Percentiles rank a stretch among this genome's conserved stretches.
Evolutionary conservation across 1,140 invertebrate genomes (phyloP).

Genomic region (Homarus americanus): DNA sequence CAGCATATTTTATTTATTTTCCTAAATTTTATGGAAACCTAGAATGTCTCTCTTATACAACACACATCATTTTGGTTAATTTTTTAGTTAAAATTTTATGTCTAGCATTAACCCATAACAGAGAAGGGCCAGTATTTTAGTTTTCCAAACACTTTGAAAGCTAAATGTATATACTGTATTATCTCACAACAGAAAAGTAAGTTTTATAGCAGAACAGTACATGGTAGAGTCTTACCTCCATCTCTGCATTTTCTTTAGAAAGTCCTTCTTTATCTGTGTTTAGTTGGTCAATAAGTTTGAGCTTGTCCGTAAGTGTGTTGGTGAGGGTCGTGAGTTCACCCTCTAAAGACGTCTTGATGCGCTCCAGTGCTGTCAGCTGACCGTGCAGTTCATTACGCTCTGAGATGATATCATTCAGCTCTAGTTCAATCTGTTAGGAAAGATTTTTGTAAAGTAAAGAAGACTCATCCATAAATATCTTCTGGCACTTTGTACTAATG

Average conservation of each 20-base stretch:
- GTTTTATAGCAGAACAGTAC: too few species aligned
- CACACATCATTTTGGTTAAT: too few species aligned
- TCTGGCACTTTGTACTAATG: too few species aligned
- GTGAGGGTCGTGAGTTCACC: constrained; percentile 60
- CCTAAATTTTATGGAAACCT: too few species aligned
- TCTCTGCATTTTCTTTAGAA: constrained; percentile 70
- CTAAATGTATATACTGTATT: too few species aligned
- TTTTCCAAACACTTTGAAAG: too few species aligned
- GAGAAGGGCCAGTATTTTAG: too few species aligned
- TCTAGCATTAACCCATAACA: too few species aligned
- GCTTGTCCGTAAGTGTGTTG: constrained; percentile 57
- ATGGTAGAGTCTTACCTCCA: constrained; percentile 49
- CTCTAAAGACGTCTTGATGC: constrained; percentile 65
- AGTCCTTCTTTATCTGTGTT: constrained; percentile 66
- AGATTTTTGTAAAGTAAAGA: background rate
- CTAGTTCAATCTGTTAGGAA: constrained; percentile 66
- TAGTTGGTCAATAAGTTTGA: constrained; percentile 63
- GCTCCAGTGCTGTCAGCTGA: constrained; percentile 66
- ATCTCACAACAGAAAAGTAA: too few species aligned
- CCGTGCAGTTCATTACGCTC: constrained; percentile 73
- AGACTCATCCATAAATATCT: too few species aligned
- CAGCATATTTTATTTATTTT: background rate
- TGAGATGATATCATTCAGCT: constrained; percentile 70
- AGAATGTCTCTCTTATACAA: too few species aligned
- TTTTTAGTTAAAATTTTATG: too few species aligned